A percentile compares a stretch with the other conserved stretches of the same genome.
Conservation (phyloP, 2,797 vertebrate genomes). For the Esox lucius region DNA sequence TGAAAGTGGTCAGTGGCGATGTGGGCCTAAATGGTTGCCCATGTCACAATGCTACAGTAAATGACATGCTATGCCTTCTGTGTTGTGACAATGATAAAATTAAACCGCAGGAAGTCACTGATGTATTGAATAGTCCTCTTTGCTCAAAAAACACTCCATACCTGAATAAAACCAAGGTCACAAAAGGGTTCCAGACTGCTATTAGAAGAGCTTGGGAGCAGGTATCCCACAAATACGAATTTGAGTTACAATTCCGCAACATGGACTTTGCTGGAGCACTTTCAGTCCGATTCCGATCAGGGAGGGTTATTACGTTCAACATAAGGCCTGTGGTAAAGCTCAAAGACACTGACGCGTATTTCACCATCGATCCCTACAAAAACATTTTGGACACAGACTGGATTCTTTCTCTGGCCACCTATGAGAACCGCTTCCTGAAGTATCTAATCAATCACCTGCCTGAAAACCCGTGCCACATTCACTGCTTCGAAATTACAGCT, state of each 20-base stretch:
- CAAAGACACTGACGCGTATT: conserved; percentile 76
- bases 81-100: conserved; percentile 65
- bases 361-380: conserved; percentile 74
- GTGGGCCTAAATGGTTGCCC: conserved; percentile 70
- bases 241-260: conserved; percentile 81
- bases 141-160: conserved; percentile 76
- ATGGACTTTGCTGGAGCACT: conserved; percentile 77
- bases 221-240: conserved; percentile 91
- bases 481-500: conserved; percentile 82
- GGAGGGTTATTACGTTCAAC: conserved; percentile 80
- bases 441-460: conserved; percentile 73
- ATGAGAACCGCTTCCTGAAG: conserved; percentile 81
- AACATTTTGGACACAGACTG: conserved; percentile 71
- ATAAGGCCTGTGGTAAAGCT: conserved; percentile 85
- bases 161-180: conserved; percentile 79
- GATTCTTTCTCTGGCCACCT: conserved; percentile 79
- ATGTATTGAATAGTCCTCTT: conserved; percentile 64
- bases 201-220: conserved; percentile 84
- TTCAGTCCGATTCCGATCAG: conserved; percentile 84
- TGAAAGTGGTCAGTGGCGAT: conserved; percentile 75
- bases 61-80: conserved; percentile 87
- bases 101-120: conserved; percentile 20
- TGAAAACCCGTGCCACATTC: conserved; percentile 81
- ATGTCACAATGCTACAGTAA: conserved; percentile 79
- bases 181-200: conserved; percentile 84